A percentile compares a stretch with the other conserved stretches of the same genome.
phyloP scores from a whole-genome alignment of 35 echinoderm and acorn worm species.

The Apostichopus japonicus region DNA sequence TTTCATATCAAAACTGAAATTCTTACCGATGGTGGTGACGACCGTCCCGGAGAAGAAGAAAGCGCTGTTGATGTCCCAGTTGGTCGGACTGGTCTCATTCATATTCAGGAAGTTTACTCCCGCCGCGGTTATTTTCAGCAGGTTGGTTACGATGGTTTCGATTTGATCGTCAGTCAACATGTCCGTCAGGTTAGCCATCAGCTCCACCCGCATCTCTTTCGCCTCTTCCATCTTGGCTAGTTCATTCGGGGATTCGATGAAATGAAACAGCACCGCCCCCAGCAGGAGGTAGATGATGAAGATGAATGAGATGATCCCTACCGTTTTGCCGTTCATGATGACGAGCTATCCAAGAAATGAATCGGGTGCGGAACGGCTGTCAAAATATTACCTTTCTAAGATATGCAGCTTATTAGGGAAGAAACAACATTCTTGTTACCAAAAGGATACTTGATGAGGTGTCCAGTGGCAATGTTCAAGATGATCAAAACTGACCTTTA shows the following conservation, averaged over 20 bases:
- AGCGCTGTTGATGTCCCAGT: constrained; percentile 90
- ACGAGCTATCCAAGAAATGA: background rate
- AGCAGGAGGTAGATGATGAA: constrained; percentile 85
- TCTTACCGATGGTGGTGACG: constrained; percentile 95
- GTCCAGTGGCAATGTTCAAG: too few species aligned
- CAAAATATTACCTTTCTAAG: too few species aligned
- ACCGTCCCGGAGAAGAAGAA: constrained; percentile 97
- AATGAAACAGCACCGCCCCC: constrained; percentile 72
- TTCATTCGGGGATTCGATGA: constrained; percentile 66
- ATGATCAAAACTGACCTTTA: too few species aligned
- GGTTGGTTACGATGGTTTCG: background rate
- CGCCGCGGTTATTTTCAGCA: constrained; percentile 14
- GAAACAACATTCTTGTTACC: too few species aligned
- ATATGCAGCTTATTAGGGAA: too few species aligned
- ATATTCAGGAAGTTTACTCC: constrained; percentile 8
- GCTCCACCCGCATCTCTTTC: background rate
- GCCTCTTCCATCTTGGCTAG: background rate
- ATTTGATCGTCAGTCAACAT: constrained; percentile 24
- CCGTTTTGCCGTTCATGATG: constrained; percentile 79
- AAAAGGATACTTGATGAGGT: too few species aligned
- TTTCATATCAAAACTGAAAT: too few species aligned
- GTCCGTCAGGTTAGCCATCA: constrained; percentile 50
- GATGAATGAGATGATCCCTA: constrained; percentile 62
- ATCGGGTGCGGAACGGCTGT: too few species aligned
- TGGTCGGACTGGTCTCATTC: constrained; percentile 64